Evolutionary conservation across 2,797 vertebrate species (phyloP), one percentile per base, ranked within the genome.

Genomic region (Argentina silus): DNA sequence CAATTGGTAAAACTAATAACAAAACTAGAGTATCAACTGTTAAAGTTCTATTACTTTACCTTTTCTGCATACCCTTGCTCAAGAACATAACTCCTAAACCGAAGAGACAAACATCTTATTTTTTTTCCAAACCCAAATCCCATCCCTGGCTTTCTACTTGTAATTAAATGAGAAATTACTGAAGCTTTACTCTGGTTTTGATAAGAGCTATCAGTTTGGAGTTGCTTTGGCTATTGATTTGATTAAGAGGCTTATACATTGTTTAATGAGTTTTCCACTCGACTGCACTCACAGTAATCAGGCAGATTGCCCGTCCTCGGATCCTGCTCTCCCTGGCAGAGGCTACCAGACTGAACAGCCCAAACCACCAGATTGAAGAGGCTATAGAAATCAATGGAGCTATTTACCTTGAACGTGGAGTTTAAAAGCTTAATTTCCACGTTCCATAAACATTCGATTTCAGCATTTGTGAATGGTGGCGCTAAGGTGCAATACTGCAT

Each of bases 241-340:
- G 95, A 97, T 97, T 96, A 96, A 96, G 93, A 95, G 93, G 95
- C 95, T 96, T 96, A 95, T 93, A 93, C 93, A 90, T 92, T 93
- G 92, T 95, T 95, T 96, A 96, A 97, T 97, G 95, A 96, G 94
- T 95, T 97, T 97, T 96, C 95, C 95, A 93, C 94, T 94, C 93
- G 91, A 93, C 92, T 95, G 95, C 94, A 78, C 95, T 91, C 90
- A 87, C 85, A 94, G 93, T 96, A 95, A 96, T 96, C 94, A 95
- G 92, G 93, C 94, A 21, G 55, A 12, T 77, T 83, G 89, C 87
- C 84, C 85, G 83, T 43, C 63, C 72, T 62, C 53, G 70, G 73
- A 81, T 77, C 91, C 87, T 91, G 88, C 67, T 74, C 91, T 93
- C 92, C 93, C 89, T 62, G 56, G 69, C 64, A 67, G 48, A 42